Conservation (phyloP, 2,113 vertebrate genomes). For the Hypanus sabinus region DNA sequence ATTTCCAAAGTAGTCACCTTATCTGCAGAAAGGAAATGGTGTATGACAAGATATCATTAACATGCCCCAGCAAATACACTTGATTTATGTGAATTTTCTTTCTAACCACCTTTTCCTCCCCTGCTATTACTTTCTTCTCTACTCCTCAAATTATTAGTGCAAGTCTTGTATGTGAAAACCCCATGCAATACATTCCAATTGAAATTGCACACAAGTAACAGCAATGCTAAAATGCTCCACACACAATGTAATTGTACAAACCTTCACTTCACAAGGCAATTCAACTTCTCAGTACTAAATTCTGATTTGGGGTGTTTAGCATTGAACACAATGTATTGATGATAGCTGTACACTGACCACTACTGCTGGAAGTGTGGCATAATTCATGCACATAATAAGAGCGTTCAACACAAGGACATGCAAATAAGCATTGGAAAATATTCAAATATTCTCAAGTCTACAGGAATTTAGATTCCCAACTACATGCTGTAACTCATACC, state of each 20-base stretch:
- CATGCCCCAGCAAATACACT: not conserved
- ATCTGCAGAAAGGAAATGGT: slow-evolving; percentile 57
- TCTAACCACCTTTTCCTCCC: not conserved
- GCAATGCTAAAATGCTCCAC: not conserved
- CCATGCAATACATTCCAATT: not conserved
- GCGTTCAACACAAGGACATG: not conserved
- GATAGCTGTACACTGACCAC: not conserved
- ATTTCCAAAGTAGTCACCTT: slow-evolving; percentile 63
- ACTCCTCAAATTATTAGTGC: not conserved
- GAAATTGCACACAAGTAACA: not conserved
- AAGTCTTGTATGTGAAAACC: too few relatives aligned
- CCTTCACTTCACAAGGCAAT: not conserved
- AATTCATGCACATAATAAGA: not conserved
- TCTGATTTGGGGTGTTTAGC: not conserved
- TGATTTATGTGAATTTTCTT: slow-evolving; percentile 17
- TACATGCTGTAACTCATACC: too few relatives aligned
- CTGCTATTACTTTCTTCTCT: not conserved
- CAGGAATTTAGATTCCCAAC: not conserved
- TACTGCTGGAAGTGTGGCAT: not conserved
- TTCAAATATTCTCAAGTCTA: not conserved
- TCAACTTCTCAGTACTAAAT: not conserved
- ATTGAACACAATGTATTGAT: not conserved
- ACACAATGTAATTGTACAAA: not conserved
- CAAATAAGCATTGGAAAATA: too few relatives aligned
- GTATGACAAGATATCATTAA: slow-evolving; percentile 52